These are phyloP conservation scores for Scopus umbretta DNA, from an alignment of 2,113 vertebrate species.

Conservation along the genomic window DNA sequence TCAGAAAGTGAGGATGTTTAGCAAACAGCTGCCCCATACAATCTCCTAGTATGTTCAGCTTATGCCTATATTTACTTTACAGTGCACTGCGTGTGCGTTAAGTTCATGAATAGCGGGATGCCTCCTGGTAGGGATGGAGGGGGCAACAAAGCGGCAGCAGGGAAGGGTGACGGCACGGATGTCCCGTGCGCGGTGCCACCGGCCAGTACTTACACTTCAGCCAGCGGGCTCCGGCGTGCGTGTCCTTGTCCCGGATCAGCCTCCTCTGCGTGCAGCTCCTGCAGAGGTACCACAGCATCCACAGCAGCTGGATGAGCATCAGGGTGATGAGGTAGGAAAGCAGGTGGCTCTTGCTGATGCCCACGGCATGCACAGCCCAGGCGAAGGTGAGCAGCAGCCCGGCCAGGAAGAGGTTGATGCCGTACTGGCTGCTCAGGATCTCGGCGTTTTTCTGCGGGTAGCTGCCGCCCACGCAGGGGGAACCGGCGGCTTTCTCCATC, in stretches of 20 bases:
- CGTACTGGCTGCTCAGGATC: constrained; percentile 92
- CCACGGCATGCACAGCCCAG: constrained; percentile 78
- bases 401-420: constrained; percentile 87
- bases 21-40: background rate
- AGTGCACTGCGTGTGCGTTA: background rate
- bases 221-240: constrained; percentile 88
- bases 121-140: background rate
- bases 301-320: constrained; percentile 90
- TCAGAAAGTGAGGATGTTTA: background rate
- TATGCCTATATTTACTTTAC: constrained; percentile 36
- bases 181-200: rapidly evolving
- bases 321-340: constrained; percentile 84
- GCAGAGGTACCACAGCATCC: constrained; percentile 95
- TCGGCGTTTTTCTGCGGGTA: constrained; percentile 88
- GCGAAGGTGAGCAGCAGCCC: constrained; percentile 89
- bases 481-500: constrained; percentile 9
- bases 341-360: constrained; percentile 81
- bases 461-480: background rate
- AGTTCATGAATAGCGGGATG: background rate
- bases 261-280: constrained; percentile 76
- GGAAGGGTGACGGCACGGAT: background rate
- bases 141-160: background rate
- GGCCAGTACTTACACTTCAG: constrained; percentile 80
- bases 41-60: background rate
- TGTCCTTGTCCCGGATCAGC: constrained; percentile 79